Percentiles rank a stretch among this genome's conserved stretches.
These are phyloP conservation scores for Mastigias papua DNA, from an alignment of 30 jellyfish, hydroid and myxozoan genomes.

Conservation along the genomic window DNA sequence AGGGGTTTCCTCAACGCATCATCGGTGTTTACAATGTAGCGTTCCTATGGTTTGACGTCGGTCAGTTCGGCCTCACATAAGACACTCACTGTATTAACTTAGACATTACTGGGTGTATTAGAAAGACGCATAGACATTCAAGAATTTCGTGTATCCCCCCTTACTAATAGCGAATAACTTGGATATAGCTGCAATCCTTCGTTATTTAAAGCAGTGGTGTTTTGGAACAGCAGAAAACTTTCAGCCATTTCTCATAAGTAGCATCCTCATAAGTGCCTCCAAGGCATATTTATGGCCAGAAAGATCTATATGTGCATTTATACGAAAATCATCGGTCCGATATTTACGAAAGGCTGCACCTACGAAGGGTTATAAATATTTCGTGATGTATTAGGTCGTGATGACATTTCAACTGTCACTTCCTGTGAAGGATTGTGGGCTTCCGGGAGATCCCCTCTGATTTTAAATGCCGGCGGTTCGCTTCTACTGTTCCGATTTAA, in stretches of 20 bases:
- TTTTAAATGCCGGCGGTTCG: background rate
- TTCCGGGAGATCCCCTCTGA: conserved; percentile 58
- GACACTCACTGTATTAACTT: too few species aligned
- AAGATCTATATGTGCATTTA: background rate
- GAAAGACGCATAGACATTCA: too few species aligned
- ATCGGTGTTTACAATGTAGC: conserved; percentile 2
- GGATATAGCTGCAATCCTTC: background rate
- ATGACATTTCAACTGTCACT: conserved; percentile 51
- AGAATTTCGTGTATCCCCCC: too few species aligned
- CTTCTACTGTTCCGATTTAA: background rate
- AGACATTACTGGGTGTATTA: too few species aligned
- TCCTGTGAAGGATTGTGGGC: conserved; percentile 37
- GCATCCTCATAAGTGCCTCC: conserved; percentile 9
- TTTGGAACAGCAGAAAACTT: background rate
- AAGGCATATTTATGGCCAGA: background rate
- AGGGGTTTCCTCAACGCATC: conserved; percentile 5
- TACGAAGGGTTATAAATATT: background rate
- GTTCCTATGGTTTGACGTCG: background rate
- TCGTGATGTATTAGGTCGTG: conserved; percentile 50
- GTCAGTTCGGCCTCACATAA: too few species aligned
- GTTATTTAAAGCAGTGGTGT: background rate
- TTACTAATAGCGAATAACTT: background rate
- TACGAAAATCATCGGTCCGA: background rate
- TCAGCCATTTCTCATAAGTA: background rate
- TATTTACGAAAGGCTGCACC: background rate